Evolutionary conservation across 1,140 invertebrate species (phyloP).

Genomic region (Drosophila nannoptera): DNA sequence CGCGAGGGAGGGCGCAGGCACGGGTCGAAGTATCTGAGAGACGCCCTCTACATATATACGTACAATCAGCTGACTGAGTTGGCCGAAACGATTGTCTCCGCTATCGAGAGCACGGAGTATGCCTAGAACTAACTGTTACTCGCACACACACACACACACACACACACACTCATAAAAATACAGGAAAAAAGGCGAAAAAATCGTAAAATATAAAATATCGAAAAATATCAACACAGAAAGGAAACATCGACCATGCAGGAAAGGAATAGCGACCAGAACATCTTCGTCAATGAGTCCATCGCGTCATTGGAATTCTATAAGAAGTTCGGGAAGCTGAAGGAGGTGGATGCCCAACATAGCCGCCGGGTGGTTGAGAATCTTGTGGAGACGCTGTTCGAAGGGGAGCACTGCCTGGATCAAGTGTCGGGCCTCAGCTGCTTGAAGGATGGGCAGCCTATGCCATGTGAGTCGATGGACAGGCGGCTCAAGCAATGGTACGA

Average conservation of each 20-base stretch:
- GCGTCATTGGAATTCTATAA: not conserved
- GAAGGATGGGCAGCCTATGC: too few species aligned
- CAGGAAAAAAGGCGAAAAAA: not conserved
- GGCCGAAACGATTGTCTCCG: conserved; percentile 58
- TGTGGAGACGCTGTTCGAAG: conserved; percentile 23
- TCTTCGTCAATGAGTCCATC: not conserved
- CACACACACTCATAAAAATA: not conserved
- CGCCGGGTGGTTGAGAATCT: conserved; percentile 34
- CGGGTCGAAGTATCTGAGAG: conserved; percentile 24
- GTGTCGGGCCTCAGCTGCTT: too few species aligned
- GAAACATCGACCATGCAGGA: not conserved
- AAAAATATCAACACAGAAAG: not conserved
- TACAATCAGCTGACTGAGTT: conserved; percentile 47
- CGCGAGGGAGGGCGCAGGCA: not conserved
- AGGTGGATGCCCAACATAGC: conserved; percentile 14
- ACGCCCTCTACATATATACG: conserved; percentile 51
- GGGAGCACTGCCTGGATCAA: conserved; percentile 15
- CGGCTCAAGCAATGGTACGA: conserved; percentile 62
- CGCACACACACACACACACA: not conserved
- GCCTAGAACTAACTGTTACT: conserved; percentile 21
- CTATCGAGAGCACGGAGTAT: conserved; percentile 57
- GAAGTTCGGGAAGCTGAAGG: not conserved
- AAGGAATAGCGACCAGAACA: not conserved
- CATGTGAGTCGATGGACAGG: conserved; percentile 47
- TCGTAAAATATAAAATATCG: not conserved